phyloP scores from a whole-genome alignment of 2,888 invertebrate genomes.

The Drosophila anceps region DNA sequence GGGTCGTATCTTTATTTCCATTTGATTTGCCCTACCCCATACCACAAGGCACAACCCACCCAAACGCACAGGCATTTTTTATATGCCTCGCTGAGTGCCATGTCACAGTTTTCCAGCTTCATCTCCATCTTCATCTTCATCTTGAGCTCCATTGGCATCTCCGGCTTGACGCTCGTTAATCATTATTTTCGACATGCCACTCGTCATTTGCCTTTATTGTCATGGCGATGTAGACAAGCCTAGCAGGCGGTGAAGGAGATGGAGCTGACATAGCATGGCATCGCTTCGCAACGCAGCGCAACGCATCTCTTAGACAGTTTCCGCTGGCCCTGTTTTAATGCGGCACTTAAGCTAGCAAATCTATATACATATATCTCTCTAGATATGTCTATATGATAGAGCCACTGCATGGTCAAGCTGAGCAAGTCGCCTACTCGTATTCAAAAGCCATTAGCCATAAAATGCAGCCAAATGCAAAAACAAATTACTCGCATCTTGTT shows the following conservation, averaged over 20 bases:
- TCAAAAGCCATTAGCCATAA: conserved; percentile 78
- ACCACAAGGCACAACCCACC: background rate
- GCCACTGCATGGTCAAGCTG: conserved; percentile 38
- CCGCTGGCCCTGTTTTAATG: conserved; percentile 67
- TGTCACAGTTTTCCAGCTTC: conserved; percentile 38
- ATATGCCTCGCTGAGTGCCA: conserved; percentile 54
- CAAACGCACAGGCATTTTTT: conserved; percentile 30
- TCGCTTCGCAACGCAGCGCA: conserved; percentile 2
- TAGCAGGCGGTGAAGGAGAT: background rate
- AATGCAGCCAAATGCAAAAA: conserved; percentile 73
- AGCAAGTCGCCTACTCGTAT: conserved; percentile 54
- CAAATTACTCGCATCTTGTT: conserved; percentile 61
- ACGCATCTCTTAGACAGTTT: conserved; percentile 31
- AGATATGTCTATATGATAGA: background rate
- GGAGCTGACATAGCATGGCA: background rate
- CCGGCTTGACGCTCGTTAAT: conserved; percentile 69
- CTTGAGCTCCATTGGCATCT: conserved; percentile 38
- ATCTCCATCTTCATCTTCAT: conserved; percentile 22
- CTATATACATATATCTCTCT: conserved; percentile 24
- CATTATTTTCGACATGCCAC: conserved; percentile 81
- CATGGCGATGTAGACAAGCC: conserved; percentile 69
- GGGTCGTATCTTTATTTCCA: conserved; percentile 64
- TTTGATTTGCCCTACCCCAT: conserved; percentile 59
- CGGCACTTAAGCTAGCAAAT: conserved; percentile 76
- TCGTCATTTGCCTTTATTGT: conserved; percentile 82